Base-by-base conservation (phyloP, 2,888 invertebrate species). In the Tiphia femorata region DNA sequence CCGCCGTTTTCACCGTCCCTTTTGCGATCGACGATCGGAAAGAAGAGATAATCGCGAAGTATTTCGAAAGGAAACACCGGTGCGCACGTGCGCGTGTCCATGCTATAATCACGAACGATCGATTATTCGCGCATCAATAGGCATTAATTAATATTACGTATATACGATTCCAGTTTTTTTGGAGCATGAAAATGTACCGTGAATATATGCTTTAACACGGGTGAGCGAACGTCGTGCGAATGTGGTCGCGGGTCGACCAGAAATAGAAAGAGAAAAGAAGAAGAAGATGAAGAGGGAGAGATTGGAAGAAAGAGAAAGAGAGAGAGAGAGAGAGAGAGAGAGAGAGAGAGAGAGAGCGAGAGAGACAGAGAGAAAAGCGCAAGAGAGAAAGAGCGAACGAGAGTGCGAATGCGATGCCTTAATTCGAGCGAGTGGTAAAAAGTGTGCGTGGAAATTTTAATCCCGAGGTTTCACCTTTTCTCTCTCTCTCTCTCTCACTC, bases 121-220 rank as follows among this genome's bases (percentile, higher is more conserved):
- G 74, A 75, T 65, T 75, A 62, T 77, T 78, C 73, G 77, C 59
- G 71, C 70, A 75, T 67, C 62, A 53, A 69, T 80, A 78, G 77
- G 62, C 64, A 74, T 79, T 74, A 80, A 79, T 79, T 73, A 78
- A 75, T 78, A 77, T 77, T 78, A 37, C 17, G 17, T 69, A 73
- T 75, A 70, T 75, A 68, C 69, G 62, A 74, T 80, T 70, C 75
- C 77, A 73, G 75, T 57, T 79, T 78, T 67, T 78, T 67, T 80
- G 81, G 82, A 81, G 81, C 81, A 81, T 80, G 79, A 75, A n/a
- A 71, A 78, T 73, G 72, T 75, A 73, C 58, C 73, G 75, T 77
- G 72, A 74, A 75, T 77, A n/a, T n/a, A 78, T 81, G 81, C 80
- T 81, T 80, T 80, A 82, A 78, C 76, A 78, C 62, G 77, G 77